Evolutionary conservation across 1,140 invertebrate species (phyloP).

Genomic region (Drosophila bocki): DNA sequence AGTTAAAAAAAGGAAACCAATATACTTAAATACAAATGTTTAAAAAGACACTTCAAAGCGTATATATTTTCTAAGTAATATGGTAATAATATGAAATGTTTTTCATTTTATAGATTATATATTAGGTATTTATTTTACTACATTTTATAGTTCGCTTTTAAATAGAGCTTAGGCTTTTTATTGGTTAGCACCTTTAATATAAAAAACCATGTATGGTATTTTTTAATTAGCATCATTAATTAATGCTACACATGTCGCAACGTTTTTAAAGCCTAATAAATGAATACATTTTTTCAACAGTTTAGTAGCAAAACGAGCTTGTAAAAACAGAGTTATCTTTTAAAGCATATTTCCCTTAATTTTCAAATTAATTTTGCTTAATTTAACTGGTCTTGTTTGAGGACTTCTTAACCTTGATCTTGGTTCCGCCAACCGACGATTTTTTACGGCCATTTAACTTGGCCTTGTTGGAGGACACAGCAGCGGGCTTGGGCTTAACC

Average conservation of each 20-base stretch:
- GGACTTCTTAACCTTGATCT: conserved; percentile 68
- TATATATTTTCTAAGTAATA: neutral
- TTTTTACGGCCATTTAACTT: conserved; percentile 85
- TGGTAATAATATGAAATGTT: neutral
- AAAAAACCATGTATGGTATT: neutral
- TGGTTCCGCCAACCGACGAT: conserved; percentile 90
- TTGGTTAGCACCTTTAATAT: conserved; percentile 15
- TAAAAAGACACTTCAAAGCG: neutral
- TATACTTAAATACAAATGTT: neutral
- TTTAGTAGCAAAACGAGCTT: neutral
- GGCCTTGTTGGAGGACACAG: conserved; percentile 64
- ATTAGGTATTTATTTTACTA: neutral
- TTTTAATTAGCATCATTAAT: conserved; percentile 23
- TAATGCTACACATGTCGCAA: conserved; percentile 10
- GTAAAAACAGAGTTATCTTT: neutral
- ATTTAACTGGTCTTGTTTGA: conserved; percentile 45
- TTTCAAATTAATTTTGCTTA: too few relatives aligned
- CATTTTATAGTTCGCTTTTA: neutral
- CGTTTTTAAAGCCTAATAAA: neutral
- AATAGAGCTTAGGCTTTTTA: neutral
- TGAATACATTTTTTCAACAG: neutral
- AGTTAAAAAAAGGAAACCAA: neutral
- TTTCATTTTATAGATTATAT: neutral
- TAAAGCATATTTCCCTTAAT: too few relatives aligned
- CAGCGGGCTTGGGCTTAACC: conserved; percentile 67